Percentiles rank a stretch among this genome's conserved stretches.
phyloP scores from a whole-genome alignment of 2,113 vertebrate species.

The Willisornis vidua region DNA sequence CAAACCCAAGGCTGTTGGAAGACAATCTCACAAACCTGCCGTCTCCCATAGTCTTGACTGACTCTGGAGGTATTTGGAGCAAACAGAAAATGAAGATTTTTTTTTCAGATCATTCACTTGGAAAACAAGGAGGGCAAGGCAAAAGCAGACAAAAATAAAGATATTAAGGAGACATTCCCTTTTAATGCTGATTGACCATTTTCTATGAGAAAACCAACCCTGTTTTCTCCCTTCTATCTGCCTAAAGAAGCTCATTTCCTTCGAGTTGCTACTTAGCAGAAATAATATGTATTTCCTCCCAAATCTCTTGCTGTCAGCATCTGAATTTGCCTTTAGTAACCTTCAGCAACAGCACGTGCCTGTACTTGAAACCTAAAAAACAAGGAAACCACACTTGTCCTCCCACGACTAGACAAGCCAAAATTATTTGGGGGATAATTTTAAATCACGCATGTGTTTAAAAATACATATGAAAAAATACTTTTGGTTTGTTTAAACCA shows the following conservation, averaged over 20 bases:
- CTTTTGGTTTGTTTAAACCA: constrained; percentile 12
- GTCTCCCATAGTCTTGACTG: not conserved
- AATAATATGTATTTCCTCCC: not conserved
- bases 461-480: not conserved
- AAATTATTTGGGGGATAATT: not conserved
- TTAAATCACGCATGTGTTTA: not conserved
- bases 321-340: not conserved
- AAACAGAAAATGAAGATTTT: not conserved
- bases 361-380: not conserved
- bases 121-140: not conserved
- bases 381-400: not conserved
- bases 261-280: not conserved
- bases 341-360: not conserved
- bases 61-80: not conserved
- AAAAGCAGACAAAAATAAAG: not conserved
- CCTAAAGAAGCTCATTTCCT: not conserved
- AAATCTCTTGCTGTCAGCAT: not conserved
- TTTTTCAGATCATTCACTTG: not conserved
- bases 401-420: not conserved
- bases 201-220: not conserved
- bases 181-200: not conserved
- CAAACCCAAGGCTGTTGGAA: not conserved
- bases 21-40: not conserved
- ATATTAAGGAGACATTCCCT: not conserved
- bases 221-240: not conserved